phyloP scores from a whole-genome alignment of 2,113 vertebrate species.

The Daboia siamensis region DNA sequence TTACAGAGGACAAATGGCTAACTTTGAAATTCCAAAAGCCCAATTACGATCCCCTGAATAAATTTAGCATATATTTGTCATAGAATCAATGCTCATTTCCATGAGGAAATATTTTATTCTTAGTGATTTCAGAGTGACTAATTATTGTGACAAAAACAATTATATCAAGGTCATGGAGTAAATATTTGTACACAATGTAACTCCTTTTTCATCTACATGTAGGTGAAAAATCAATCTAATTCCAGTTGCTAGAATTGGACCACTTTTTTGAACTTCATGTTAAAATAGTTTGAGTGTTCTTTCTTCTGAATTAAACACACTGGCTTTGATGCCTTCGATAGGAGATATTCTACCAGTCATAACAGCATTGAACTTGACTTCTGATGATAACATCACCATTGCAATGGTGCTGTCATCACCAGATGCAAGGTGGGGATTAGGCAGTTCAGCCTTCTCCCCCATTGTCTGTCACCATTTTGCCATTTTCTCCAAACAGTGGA shows the following conservation, averaged over 20 bases:
- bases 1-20: neutral
- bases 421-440: neutral
- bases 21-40: neutral
- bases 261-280: neutral
- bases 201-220: neutral
- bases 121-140: neutral
- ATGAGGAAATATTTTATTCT: neutral
- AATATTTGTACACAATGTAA: neutral
- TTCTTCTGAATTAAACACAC: neutral
- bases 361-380: neutral
- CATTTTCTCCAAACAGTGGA: neutral
- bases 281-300: neutral
- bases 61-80: neutral
- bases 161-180: neutral
- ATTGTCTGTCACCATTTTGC: neutral
- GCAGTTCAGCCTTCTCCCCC: neutral
- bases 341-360: neutral
- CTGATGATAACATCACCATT: neutral
- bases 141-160: neutral
- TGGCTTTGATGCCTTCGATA: neutral
- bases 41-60: neutral
- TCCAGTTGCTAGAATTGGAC: neutral
- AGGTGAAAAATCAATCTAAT: neutral
- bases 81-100: neutral
- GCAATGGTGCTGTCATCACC: neutral